phyloP scores from a whole-genome alignment of 92 coral and sea anemone species.

The Ricordea florida region DNA sequence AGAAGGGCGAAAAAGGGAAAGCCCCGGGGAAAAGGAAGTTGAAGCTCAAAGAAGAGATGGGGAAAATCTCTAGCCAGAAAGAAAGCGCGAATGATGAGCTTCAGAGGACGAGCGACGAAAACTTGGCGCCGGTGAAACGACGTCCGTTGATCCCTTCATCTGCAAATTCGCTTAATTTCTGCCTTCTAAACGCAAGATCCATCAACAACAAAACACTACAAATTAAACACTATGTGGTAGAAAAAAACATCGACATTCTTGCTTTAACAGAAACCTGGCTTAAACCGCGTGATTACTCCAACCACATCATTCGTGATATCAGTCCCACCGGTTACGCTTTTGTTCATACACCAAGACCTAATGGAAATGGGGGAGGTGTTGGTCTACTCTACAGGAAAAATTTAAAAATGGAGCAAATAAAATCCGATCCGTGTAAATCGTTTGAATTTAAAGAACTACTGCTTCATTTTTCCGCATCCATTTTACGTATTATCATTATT shows the following conservation, averaged over 20 bases:
- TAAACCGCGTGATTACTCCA: conserved; percentile 13
- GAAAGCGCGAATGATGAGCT: too few species aligned
- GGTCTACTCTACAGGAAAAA: conserved; percentile 12
- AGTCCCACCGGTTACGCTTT: conserved; percentile 38
- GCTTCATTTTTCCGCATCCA: conserved; percentile 28
- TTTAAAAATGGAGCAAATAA: not conserved
- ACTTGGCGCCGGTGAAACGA: too few species aligned
- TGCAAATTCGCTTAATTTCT: conserved; percentile 1
- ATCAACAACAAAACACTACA: conserved; percentile 36
- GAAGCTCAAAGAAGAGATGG: too few species aligned
- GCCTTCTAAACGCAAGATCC: conserved; percentile 35
- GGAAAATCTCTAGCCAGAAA: too few species aligned
- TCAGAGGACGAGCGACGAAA: too few species aligned
- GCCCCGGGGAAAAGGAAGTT: too few species aligned
- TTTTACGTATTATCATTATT: conserved; percentile 21
- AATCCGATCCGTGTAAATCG: conserved; percentile 10
- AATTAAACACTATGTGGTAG: conserved; percentile 52
- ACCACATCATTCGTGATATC: conserved; percentile 25
- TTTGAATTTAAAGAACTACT: conserved; percentile 46
- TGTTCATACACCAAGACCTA: conserved; percentile 35
- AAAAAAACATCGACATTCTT: conserved; percentile 35
- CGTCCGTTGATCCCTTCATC: too few species aligned
- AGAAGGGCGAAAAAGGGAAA: too few species aligned
- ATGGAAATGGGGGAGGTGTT: conserved; percentile 5
- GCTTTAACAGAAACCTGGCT: conserved; percentile 62